phyloP scores from a whole-genome alignment of 2,888 invertebrate genomes.

The Drosophila atripex region DNA sequence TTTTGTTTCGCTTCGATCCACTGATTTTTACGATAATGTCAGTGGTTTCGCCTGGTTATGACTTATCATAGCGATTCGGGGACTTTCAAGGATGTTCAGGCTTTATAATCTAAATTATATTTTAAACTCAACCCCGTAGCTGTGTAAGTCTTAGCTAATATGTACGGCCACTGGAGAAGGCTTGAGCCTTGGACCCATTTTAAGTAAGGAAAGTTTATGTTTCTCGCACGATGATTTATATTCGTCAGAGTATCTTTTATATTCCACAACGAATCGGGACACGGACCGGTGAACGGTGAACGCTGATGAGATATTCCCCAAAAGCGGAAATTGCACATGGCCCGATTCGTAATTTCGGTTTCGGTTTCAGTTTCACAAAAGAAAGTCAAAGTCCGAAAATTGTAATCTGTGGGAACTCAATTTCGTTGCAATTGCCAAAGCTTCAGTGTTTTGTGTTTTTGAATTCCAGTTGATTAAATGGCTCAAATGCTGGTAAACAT shows the following conservation, averaged over 20 bases:
- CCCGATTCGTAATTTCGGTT: conserved; percentile 50
- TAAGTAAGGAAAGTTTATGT: conserved; percentile 29
- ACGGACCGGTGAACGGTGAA: conserved; percentile 37
- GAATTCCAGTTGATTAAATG: conserved; percentile 22
- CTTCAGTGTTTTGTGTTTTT: conserved; percentile 7
- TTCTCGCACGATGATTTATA: conserved; percentile 27
- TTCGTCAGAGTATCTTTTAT: conserved; percentile 50
- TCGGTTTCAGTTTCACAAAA: conserved; percentile 42
- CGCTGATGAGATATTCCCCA: conserved; percentile 28
- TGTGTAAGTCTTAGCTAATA: neutral
- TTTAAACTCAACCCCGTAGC: neutral
- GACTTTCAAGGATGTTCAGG: conserved; percentile 43
- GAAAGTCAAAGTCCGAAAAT: conserved; percentile 54
- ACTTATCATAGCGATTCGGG: conserved; percentile 76
- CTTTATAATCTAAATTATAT: neutral
- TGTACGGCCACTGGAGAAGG: conserved; percentile 46
- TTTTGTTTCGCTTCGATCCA: conserved; percentile 24
- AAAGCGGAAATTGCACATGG: conserved; percentile 62
- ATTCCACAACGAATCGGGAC: conserved; percentile 61
- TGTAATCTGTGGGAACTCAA: conserved; percentile 53
- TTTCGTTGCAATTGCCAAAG: conserved; percentile 24
- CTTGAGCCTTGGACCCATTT: conserved; percentile 22
- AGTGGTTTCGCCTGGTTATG: conserved; percentile 82
- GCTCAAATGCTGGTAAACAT: conserved; percentile 20
- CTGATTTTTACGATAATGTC: conserved; percentile 65